Evolutionary conservation across 2,888 invertebrate genomes (phyloP).

Genomic region (Ochropacha duplaris): DNA sequence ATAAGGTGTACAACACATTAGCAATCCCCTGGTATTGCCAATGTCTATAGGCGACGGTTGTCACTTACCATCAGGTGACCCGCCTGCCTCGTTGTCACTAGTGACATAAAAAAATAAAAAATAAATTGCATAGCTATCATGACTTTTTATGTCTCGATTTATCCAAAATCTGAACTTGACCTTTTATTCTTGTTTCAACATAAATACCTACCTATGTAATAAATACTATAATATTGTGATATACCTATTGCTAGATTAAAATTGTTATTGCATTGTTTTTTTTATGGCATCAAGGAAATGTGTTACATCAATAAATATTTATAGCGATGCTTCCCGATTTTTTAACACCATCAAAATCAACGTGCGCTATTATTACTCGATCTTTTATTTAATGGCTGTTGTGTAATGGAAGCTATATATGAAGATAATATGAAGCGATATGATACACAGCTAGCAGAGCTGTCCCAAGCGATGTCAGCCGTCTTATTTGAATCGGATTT

Average conservation of each 20-base stretch:
- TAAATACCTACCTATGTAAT: background rate
- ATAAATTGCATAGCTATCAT: no score
- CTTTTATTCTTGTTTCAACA: no score
- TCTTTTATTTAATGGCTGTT: background rate
- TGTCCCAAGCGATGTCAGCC: no score
- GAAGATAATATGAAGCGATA: no score
- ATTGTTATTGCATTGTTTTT: background rate
- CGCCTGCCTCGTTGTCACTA: no score
- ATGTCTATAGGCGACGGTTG: no score
- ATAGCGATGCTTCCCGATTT: constrained; percentile 25
- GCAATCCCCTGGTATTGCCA: no score
- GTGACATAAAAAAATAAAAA: no score
- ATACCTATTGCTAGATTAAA: background rate
- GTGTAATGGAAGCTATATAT: background rate
- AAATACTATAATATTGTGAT: background rate
- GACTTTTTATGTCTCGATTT: background rate
- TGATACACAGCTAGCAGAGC: no score
- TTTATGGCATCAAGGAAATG: background rate
- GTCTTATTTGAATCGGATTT: no score
- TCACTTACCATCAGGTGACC: no score
- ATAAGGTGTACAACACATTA: no score
- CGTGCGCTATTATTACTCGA: background rate
- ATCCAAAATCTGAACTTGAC: background rate
- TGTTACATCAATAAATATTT: constrained; percentile 17
- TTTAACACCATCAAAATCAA: constrained; percentile 12